These are phyloP conservation scores for Physocephala rufipes DNA, from an alignment of 2,888 invertebrate genomes.

Conservation along the genomic window DNA sequence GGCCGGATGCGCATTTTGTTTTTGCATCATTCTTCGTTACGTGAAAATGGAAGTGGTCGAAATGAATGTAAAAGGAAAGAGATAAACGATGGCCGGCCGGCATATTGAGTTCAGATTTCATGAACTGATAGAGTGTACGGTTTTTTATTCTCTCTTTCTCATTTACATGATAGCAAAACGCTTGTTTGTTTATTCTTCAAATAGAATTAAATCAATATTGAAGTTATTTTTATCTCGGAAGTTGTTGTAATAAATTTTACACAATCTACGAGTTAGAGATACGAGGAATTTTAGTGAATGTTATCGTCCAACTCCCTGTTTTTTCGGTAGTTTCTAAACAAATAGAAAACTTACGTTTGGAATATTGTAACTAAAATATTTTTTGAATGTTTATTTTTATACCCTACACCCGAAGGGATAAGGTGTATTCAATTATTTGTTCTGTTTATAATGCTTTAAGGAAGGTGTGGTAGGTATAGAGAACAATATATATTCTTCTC, in stretches of 20 bases:
- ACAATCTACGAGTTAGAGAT: neutral
- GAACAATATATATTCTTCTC: no score
- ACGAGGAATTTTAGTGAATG: no score
- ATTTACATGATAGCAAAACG: neutral
- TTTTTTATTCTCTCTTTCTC: conserved; percentile 14
- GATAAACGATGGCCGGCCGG: neutral
- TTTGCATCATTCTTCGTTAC: neutral
- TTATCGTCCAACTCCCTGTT: no score
- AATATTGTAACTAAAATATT: no score
- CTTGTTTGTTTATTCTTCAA: conserved; percentile 16
- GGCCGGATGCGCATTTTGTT: conserved; percentile 14
- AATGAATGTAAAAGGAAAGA: neutral
- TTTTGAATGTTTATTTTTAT: no score
- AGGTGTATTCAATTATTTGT: no score
- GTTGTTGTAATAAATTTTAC: conserved; percentile 31
- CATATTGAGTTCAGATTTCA: conserved; percentile 17
- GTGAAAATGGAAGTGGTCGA: conserved; percentile 4
- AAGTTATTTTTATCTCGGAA: neutral
- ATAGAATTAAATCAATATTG: conserved; percentile 23
- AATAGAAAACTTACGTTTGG: no score
- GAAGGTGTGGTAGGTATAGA: no score
- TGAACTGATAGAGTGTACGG: conserved; percentile 6
- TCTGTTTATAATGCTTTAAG: no score
- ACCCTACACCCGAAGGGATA: no score
- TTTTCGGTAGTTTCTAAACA: no score